phyloP scores from a whole-genome alignment of 2,797 vertebrate genomes.

The Podarcis lilfordi region DNA sequence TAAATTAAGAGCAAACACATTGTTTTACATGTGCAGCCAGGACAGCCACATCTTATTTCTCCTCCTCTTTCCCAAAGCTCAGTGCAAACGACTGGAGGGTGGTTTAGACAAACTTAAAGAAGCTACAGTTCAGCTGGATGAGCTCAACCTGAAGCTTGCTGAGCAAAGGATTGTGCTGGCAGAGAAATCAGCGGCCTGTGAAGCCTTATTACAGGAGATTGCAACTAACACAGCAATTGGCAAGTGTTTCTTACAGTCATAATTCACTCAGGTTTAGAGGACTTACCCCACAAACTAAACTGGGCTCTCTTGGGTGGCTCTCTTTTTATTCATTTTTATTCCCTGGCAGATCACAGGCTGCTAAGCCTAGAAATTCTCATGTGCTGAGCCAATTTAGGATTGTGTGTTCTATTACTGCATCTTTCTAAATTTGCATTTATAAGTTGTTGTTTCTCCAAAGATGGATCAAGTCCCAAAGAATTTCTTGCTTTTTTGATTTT shows the following conservation, averaged over 20 bases:
- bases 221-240: constrained; percentile 86
- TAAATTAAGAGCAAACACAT: neutral
- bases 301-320: neutral
- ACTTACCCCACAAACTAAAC: neutral
- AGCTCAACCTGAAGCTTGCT: constrained; percentile 90
- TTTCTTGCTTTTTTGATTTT: neutral
- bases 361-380: neutral
- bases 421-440: neutral
- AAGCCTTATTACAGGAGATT: constrained; percentile 88
- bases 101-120: constrained; percentile 95
- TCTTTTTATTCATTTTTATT: neutral
- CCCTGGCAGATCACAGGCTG: neutral
- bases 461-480: neutral
- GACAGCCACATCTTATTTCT: neutral
- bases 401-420: neutral
- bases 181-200: constrained; percentile 90
- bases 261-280: fast-evolving
- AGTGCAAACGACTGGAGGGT: constrained; percentile 90
- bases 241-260: constrained; percentile 62
- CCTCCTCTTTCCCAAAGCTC: constrained; percentile 74
- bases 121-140: constrained; percentile 87
- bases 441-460: neutral
- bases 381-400: neutral
- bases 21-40: neutral
- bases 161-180: constrained; percentile 92